A percentile compares a stretch with the other conserved stretches of the same genome.
Conservation (phyloP, 2,113 vertebrate genomes). For the Leptobrachium ailaonicum region DNA sequence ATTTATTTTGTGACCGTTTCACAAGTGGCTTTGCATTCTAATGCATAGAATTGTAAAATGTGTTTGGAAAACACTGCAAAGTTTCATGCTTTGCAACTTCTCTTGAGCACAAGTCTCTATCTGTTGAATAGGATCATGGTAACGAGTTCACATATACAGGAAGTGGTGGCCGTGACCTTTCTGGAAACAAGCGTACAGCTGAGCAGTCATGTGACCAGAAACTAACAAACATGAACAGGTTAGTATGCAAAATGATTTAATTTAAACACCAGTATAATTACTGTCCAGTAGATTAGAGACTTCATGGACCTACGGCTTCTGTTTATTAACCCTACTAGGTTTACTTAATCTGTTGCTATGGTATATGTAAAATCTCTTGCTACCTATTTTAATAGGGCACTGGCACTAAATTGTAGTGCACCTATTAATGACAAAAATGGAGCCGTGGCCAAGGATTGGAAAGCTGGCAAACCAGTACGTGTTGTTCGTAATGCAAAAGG, state of each 20-base stretch:
- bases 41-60: no score
- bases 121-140: slow-evolving; percentile 80
- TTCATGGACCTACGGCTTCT: not conserved
- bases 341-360: accelerated
- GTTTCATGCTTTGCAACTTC: no score
- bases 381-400: slow-evolving; percentile 67
- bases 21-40: no score
- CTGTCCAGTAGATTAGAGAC: no score
- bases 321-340: not conserved
- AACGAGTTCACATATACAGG: slow-evolving; percentile 96
- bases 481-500: slow-evolving; percentile 91
- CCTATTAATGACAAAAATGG: slow-evolving; percentile 86
- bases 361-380: not conserved
- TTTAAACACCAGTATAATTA: no score
- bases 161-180: slow-evolving; percentile 92
- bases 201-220: slow-evolving; percentile 98
- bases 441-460: slow-evolving; percentile 89
- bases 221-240: slow-evolving; percentile 98
- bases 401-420: slow-evolving; percentile 91
- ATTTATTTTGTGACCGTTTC: no score
- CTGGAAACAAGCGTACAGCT: slow-evolving; percentile 94
- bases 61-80: no score
- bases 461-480: slow-evolving; percentile 86
- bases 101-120: no score
- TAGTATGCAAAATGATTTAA: slow-evolving; percentile 4